Percentiles rank a stretch among this genome's conserved stretches.
Conservation (phyloP, 1,140 invertebrate species). For the Papilio aristodemus region DNA sequence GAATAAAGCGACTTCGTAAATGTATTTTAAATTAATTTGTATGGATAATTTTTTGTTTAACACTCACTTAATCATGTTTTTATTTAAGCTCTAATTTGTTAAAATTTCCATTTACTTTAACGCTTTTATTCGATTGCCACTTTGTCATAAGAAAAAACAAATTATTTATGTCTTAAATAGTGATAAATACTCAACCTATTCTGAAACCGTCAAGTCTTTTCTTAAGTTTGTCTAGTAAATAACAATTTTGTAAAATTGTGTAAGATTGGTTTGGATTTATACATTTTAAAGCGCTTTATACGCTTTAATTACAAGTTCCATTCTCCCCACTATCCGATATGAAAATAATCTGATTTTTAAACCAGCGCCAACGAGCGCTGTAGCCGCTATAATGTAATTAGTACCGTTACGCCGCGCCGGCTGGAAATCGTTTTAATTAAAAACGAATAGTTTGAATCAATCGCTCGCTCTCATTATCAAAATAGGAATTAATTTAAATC, state of each 20-base stretch:
- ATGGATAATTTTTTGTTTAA: slow-evolving; percentile 8
- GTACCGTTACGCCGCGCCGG: slow-evolving; percentile 47
- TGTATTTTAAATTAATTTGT: no score
- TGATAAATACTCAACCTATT: no score
- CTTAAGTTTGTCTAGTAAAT: no score
- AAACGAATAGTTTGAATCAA: slow-evolving; percentile 46
- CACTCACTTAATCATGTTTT: no score
- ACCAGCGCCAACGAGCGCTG: slow-evolving; percentile 35
- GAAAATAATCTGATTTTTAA: slow-evolving; percentile 47
- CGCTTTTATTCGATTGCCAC: no score
- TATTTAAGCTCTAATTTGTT: no score
- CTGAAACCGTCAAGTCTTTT: no score
- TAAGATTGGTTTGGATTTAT: background rate
- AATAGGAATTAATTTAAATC: slow-evolving; percentile 33
- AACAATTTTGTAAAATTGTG: no score
- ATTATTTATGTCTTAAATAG: no score
- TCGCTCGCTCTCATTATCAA: slow-evolving; percentile 32
- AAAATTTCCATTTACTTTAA: no score
- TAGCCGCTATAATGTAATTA: slow-evolving; percentile 48
- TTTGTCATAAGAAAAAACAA: no score
- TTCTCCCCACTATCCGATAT: slow-evolving; percentile 24
- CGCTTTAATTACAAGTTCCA: slow-evolving; percentile 14
- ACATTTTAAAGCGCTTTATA: slow-evolving; percentile 7
- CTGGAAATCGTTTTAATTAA: slow-evolving; percentile 52
- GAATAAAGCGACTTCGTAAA: slow-evolving; percentile 27